These are phyloP conservation scores for Protula sp. DNA, from an alignment of 2,888 invertebrate genomes.

Conservation along the genomic window DNA sequence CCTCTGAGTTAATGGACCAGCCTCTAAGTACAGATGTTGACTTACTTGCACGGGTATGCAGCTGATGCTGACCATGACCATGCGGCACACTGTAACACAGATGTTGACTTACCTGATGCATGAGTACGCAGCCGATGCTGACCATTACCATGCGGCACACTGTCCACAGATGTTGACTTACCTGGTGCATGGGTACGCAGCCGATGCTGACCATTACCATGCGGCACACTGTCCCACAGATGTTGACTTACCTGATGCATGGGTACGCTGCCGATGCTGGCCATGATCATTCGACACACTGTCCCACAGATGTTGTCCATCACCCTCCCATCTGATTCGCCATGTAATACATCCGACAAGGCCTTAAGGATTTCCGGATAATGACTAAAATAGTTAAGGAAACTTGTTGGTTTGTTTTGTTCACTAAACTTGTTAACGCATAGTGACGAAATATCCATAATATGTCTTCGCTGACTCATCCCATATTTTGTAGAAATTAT, in stretches of 20 bases:
- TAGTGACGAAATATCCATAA: no score
- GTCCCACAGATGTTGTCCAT: slow-evolving; percentile 76
- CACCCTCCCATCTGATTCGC: slow-evolving; percentile 64
- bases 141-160: slow-evolving; percentile 68
- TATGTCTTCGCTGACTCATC: no score
- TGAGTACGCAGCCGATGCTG: slow-evolving; percentile 63
- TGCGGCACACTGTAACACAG: slow-evolving; percentile 70
- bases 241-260: slow-evolving; percentile 66
- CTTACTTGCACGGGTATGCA: slow-evolving; percentile 65
- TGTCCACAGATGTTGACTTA: slow-evolving; percentile 65
- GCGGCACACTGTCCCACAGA: slow-evolving; percentile 71
- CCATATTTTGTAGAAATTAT: no score
- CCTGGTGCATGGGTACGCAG: slow-evolving; percentile 67
- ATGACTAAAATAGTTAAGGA: slow-evolving; percentile 49
- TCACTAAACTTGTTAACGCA: no score
- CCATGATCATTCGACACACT: slow-evolving; percentile 67
- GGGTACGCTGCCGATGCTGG: slow-evolving; percentile 64
- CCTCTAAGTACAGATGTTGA: no score
- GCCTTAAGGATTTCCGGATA: slow-evolving; percentile 65
- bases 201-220: slow-evolving; percentile 65
- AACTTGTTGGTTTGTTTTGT: no score
- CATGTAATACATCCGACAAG: slow-evolving; percentile 63
- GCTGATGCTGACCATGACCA: slow-evolving; percentile 64
- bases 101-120: slow-evolving; percentile 68
- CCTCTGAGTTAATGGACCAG: no score